These are phyloP conservation scores for Rhagonycha lutea DNA, from an alignment of 2,888 invertebrate species.

Conservation along the genomic window DNA sequence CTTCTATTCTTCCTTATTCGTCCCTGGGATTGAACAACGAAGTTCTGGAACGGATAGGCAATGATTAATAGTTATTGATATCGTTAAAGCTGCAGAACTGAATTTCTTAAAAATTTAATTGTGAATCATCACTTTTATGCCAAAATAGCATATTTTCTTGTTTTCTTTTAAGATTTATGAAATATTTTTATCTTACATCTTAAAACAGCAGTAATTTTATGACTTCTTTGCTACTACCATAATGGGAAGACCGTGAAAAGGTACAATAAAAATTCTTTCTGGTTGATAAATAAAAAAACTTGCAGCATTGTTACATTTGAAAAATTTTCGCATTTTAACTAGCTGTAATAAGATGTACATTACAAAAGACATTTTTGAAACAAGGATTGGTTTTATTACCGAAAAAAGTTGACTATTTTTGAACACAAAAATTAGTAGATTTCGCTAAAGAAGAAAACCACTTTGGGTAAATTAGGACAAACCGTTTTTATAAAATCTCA, in stretches of 20 bases:
- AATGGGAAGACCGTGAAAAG: not conserved
- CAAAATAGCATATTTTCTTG: slow-evolving; percentile 14
- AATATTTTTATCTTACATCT: not conserved
- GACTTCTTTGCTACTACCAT: not conserved
- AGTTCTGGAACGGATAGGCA: slow-evolving; percentile 38
- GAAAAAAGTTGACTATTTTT: not conserved
- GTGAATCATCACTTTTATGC: not conserved
- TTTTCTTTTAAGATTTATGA: slow-evolving; percentile 6
- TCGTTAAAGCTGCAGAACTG: slow-evolving; percentile 20
- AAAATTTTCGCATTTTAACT: not conserved
- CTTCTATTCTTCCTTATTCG: slow-evolving; percentile 38
- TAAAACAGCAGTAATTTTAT: not conserved
- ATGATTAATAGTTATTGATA: slow-evolving; percentile 43
- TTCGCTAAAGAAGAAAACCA: not conserved
- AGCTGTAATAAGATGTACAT: not conserved
- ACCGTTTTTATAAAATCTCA: not conserved
- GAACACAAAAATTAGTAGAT: not conserved
- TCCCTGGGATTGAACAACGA: slow-evolving; percentile 42
- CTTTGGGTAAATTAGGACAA: not conserved
- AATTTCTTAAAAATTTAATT: slow-evolving; percentile 22
- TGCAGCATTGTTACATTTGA: not conserved
- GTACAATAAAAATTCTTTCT: not conserved
- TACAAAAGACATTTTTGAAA: not conserved
- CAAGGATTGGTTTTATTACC: not conserved
- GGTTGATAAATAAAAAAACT: not conserved